Percentiles rank a stretch among this genome's conserved stretches.
These are phyloP conservation scores for Upupa epops DNA, from an alignment of 2,113 vertebrate species.

Conservation along the genomic window DNA sequence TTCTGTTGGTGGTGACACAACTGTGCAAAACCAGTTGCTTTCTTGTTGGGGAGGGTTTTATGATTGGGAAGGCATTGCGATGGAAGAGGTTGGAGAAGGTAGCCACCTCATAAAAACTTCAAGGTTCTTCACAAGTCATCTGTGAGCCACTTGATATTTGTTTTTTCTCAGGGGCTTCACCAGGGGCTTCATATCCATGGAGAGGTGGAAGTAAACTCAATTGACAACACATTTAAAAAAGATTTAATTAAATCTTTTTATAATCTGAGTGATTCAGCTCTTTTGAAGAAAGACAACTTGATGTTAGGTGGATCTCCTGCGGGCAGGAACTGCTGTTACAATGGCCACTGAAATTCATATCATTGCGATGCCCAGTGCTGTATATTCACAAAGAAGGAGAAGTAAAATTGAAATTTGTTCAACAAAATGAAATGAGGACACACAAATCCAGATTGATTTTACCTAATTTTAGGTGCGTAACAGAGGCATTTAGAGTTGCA, in stretches of 20 bases:
- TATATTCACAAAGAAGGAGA: background rate
- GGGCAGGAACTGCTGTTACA: background rate
- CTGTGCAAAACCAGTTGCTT: background rate
- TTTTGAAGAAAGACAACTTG: background rate
- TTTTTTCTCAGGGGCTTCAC: background rate
- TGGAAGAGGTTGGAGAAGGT: background rate
- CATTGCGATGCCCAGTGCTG: fast-evolving
- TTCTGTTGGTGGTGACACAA: no score
- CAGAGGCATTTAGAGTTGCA: background rate
- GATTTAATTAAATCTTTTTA: background rate
- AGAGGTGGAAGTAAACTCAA: no score
- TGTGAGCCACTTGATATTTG: background rate
- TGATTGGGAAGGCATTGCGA: background rate
- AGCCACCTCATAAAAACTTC: background rate
- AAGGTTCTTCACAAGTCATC: background rate
- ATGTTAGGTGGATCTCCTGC: background rate
- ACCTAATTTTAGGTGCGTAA: background rate
- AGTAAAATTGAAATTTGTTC: background rate
- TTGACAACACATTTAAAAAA: fast-evolving
- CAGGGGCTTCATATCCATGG: background rate
- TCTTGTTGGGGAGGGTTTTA: background rate
- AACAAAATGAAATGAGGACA: background rate
- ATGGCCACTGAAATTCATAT: background rate
- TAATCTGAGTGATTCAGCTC: background rate
- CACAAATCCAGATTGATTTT: background rate